These are phyloP conservation scores for Garrulus glandarius DNA, from an alignment of 2,797 vertebrate species.

Conservation along the genomic window DNA sequence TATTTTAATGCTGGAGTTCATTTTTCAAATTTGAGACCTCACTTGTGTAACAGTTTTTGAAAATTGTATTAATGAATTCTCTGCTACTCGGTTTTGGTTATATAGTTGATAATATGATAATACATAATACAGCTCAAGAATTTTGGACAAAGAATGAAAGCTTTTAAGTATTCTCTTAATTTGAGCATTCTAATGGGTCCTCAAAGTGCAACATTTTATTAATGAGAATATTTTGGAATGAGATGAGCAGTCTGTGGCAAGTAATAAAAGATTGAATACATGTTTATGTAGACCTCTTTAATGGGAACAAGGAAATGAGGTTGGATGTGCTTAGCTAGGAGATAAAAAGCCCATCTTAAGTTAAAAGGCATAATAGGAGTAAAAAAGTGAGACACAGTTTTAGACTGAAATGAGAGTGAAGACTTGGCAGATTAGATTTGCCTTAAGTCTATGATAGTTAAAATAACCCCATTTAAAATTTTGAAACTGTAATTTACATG, in stretches of 20 bases:
- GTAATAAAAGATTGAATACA: not conserved
- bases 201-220: not conserved
- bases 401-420: conserved; percentile 20
- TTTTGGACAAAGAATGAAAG: not conserved
- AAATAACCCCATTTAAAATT: conserved; percentile 59
- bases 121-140: not conserved
- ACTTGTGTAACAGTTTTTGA: not conserved
- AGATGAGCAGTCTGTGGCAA: not conserved
- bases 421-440: conserved; percentile 35
- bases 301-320: not conserved
- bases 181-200: not conserved
- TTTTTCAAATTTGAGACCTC: not conserved
- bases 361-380: conserved; percentile 4
- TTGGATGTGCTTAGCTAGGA: conserved; percentile 35
- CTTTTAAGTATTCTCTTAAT: not conserved
- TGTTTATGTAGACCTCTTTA: not conserved
- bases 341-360: conserved; percentile 39
- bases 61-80: conserved; percentile 3
- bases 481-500: conserved; percentile 66
- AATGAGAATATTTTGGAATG: conserved; percentile 20
- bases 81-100: not conserved
- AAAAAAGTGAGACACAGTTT: conserved; percentile 8
- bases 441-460: conserved; percentile 49
- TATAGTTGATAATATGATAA: not conserved
- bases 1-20: not conserved